Percentiles rank a stretch among this genome's conserved stretches.
These are phyloP conservation scores for Leptodactylus fuscus DNA, from an alignment of 2,113 vertebrate genomes.

Conservation along the genomic window DNA sequence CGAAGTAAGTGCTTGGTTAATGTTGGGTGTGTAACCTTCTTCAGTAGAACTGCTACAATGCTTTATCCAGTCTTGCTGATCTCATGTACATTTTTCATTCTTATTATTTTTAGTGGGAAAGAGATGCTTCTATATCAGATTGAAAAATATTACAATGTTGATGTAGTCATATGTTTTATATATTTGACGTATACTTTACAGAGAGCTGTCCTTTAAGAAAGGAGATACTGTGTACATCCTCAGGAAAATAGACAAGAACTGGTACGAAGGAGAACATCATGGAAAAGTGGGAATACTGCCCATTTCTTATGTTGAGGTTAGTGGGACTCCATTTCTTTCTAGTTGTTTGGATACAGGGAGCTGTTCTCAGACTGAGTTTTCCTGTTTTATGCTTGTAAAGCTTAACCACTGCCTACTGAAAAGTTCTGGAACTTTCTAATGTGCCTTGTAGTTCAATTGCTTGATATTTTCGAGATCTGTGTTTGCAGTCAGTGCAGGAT, in stretches of 20 bases:
- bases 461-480: too few species aligned
- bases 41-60: too few species aligned
- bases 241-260: constrained; percentile 98
- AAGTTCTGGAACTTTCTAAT: too few species aligned
- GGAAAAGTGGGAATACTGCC: constrained; percentile 95
- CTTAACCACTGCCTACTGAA: too few species aligned
- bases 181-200: constrained; percentile 71
- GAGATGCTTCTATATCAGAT: background rate
- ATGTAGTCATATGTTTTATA: background rate
- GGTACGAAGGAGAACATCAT: constrained; percentile 95
- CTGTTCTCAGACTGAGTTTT: too few species aligned
- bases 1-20: constrained; percentile 89
- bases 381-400: too few species aligned
- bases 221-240: constrained; percentile 95
- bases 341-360: too few species aligned
- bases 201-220: constrained; percentile 97
- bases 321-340: constrained; percentile 53
- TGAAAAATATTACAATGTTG: background rate
- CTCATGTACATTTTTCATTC: background rate
- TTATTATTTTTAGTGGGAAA: background rate
- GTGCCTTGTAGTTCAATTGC: too few species aligned
- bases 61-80: background rate
- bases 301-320: constrained; percentile 94
- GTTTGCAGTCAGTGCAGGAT: too few species aligned
- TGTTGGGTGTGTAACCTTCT: background rate